Evolutionary conservation across 1,140 invertebrate species (phyloP).

Genomic region (Calephelis nemesis): DNA sequence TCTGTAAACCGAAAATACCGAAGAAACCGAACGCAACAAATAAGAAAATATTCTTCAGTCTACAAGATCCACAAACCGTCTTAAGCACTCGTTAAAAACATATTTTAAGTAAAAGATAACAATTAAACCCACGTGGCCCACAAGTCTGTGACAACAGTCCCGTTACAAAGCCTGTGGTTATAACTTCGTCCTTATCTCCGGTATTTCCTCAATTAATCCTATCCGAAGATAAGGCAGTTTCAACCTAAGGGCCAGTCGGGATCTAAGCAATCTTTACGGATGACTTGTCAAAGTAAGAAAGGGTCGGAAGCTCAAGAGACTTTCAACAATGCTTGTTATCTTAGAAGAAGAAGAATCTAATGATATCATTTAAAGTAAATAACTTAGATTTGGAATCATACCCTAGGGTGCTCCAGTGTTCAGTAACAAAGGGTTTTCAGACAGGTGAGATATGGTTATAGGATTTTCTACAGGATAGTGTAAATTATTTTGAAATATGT

Average conservation of each 20-base stretch:
- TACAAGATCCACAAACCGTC: too few relatives aligned
- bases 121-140: slow-evolving; percentile 28
- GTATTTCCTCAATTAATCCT: slow-evolving; percentile 76
- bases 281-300: slow-evolving; percentile 77
- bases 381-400: slow-evolving; percentile 35
- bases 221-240: slow-evolving; percentile 72
- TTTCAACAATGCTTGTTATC: slow-evolving; percentile 78
- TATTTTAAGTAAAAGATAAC: slow-evolving; percentile 15
- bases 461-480: background rate
- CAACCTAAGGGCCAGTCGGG: slow-evolving; percentile 72
- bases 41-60: too few relatives aligned
- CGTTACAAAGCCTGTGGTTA: slow-evolving; percentile 50
- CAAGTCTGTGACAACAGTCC: slow-evolving; percentile 31
- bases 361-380: slow-evolving; percentile 73
- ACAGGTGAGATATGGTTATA: background rate
- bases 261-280: slow-evolving; percentile 78
- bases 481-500: background rate
- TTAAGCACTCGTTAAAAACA: too few relatives aligned
- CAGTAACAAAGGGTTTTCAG: background rate
- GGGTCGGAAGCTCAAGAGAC: slow-evolving; percentile 73
- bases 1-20: too few relatives aligned
- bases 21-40: too few relatives aligned
- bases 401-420: slow-evolving; percentile 20
- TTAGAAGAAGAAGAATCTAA: slow-evolving; percentile 71
- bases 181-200: slow-evolving; percentile 64